Conservation (phyloP, 2,888 invertebrate species). For the Saturnia japonica region DNA sequence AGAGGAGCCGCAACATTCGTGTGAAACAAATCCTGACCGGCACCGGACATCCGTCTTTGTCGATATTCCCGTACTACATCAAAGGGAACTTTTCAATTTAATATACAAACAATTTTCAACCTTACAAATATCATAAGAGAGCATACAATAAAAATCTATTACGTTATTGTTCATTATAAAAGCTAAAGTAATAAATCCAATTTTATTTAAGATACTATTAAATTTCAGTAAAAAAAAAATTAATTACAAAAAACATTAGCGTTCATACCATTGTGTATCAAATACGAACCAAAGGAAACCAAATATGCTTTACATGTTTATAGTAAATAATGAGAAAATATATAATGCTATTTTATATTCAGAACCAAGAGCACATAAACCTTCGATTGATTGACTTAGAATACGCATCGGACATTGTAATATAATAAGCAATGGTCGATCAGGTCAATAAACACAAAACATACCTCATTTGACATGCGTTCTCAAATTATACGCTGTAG, state of each 20-base stretch:
- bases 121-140: conserved; percentile 49
- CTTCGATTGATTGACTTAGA: conserved; percentile 30
- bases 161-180: conserved; percentile 43
- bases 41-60: conserved; percentile 82
- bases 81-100: conserved; percentile 66
- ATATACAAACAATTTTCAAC: conserved; percentile 59
- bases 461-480: conserved; percentile 21
- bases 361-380: conserved; percentile 32
- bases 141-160: conserved; percentile 35
- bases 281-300: conserved; percentile 22
- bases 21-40: conserved; percentile 82
- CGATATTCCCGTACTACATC: conserved; percentile 80
- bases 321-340: conserved; percentile 28
- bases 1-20: conserved; percentile 63
- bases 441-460: conserved; percentile 28
- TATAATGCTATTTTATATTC: conserved; percentile 36
- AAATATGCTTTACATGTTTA: conserved; percentile 30
- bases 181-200: conserved; percentile 69
- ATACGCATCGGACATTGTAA: conserved; percentile 34
- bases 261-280: conserved; percentile 4
- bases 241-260: conserved; percentile 20
- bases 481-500: background rate
- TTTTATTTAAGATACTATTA: conserved; percentile 66
- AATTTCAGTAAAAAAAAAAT: conserved; percentile 54
- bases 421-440: conserved; percentile 21